These are phyloP conservation scores for Lithosia quadra DNA, from an alignment of 2,888 invertebrate species.

Conservation along the genomic window DNA sequence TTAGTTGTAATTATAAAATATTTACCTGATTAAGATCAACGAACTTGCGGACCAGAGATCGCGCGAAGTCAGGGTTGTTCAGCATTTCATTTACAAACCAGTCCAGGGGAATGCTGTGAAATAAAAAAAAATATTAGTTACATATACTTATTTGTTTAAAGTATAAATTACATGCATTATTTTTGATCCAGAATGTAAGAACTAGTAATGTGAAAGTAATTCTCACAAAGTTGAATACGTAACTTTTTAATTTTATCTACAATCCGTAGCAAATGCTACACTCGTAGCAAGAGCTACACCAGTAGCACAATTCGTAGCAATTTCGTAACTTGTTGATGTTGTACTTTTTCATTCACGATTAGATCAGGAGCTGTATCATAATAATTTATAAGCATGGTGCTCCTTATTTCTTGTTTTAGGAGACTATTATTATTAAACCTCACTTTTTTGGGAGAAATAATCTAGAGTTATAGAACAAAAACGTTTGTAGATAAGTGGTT, in stretches of 20 bases:
- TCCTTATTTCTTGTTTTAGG: background rate
- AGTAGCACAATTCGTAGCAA: background rate
- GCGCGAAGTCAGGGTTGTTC: conserved; percentile 87
- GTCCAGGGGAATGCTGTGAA: conserved; percentile 78
- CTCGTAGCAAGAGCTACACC: conserved; percentile 10
- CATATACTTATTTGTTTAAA: background rate
- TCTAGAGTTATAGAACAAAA: no score
- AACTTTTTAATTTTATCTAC: background rate
- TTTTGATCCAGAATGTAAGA: no score
- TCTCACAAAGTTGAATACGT: background rate
- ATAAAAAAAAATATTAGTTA: background rate
- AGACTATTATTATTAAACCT: background rate
- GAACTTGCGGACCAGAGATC: conserved; percentile 87
- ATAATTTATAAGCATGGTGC: background rate
- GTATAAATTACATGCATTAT: background rate
- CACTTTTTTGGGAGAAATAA: background rate
- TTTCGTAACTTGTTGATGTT: background rate
- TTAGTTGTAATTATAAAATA: no score
- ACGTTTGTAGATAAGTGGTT: no score
- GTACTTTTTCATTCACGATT: background rate
- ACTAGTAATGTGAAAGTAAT: no score
- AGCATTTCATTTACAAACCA: conserved; percentile 87
- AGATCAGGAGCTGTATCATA: background rate
- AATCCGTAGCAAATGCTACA: conserved; percentile 8
- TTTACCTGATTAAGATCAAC: conserved; percentile 85